Evolutionary conservation across 2,797 vertebrate species (phyloP).

Genomic region (Chaunax sp.): DNA sequence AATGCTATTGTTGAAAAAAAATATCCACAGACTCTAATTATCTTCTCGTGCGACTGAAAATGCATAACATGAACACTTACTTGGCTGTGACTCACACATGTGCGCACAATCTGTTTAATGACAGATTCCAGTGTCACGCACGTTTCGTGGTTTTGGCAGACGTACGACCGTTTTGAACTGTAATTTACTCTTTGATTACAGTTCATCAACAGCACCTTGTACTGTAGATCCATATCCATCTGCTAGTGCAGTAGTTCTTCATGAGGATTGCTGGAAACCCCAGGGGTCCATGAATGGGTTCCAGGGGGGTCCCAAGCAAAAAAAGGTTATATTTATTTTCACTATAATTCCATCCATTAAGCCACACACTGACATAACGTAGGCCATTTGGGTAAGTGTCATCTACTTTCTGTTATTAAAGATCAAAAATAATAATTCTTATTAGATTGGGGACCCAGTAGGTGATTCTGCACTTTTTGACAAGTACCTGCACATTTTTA

Average conservation of each 20-base stretch:
- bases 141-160: not conserved
- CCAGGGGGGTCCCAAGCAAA: no score
- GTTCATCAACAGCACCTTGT: not conserved
- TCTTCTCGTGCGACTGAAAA: not conserved
- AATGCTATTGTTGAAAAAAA: not conserved
- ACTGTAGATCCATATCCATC: no score
- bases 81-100: not conserved
- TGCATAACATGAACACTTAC: not conserved
- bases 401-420: no score
- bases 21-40: not conserved
- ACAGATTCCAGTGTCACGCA: not conserved
- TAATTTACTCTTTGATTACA: not conserved
- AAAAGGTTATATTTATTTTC: no score
- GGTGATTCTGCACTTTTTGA: slow-evolving; percentile 1
- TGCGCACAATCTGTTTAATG: not conserved
- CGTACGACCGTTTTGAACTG: not conserved
- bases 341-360: no score
- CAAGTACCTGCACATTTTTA: no score
- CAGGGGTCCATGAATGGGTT: no score
- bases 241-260: no score
- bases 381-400: no score
- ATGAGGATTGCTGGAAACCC: no score
- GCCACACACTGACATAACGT: no score
- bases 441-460: no score
- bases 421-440: not conserved